phyloP scores from a whole-genome alignment of 2,797 vertebrate genomes.

The Cynodonichthys magdalenae region DNA sequence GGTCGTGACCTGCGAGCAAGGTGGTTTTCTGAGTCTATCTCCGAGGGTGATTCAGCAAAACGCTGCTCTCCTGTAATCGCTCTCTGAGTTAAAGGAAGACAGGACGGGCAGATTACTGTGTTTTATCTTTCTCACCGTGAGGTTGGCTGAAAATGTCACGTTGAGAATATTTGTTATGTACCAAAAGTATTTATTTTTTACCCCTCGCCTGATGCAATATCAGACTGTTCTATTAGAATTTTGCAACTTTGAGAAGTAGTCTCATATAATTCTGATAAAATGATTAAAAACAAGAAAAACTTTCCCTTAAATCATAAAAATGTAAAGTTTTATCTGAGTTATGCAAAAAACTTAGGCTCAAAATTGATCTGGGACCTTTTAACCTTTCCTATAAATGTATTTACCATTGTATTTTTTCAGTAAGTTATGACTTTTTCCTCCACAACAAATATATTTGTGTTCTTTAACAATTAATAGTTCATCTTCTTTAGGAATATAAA shows the following conservation, averaged over 20 bases:
- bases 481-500: too few relatives aligned
- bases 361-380: background rate
- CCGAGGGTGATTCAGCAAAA: constrained; percentile 69
- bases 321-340: background rate
- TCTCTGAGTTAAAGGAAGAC: constrained; percentile 10
- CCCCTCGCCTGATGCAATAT: background rate
- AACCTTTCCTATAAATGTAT: background rate
- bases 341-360: too few relatives aligned
- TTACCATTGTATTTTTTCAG: background rate
- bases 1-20: constrained; percentile 56
- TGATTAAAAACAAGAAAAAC: background rate
- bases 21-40: constrained; percentile 56
- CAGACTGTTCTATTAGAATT: background rate
- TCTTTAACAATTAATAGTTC: too few relatives aligned
- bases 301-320: background rate
- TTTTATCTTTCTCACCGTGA: constrained; percentile 19
- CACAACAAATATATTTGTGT: too few relatives aligned
- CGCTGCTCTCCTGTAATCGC: constrained; percentile 9
- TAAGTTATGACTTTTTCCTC: too few relatives aligned
- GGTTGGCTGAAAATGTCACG: constrained; percentile 18
- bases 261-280: background rate
- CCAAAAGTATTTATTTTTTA: background rate
- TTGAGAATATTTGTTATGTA: constrained; percentile 5
- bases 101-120: background rate
- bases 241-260: background rate